Base-by-base conservation (phyloP, 2,113 vertebrate species). In the Galemys pyrenaicus region DNA sequence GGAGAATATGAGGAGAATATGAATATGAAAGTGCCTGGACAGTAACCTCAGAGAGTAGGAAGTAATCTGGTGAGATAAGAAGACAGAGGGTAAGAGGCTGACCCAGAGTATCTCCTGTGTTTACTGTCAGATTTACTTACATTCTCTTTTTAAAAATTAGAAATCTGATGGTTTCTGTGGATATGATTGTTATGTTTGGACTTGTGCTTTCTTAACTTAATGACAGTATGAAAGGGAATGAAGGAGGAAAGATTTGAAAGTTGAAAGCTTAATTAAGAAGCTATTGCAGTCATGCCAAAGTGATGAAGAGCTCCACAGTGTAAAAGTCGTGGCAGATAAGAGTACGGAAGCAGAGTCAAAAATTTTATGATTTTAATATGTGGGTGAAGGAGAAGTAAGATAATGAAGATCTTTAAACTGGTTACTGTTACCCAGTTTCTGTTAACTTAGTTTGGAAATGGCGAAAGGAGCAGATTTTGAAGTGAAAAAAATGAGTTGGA, bases 401-500 rank as follows among this genome's bases (percentile, higher is more conserved):
- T 28, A 13, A 12, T 26, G 22, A 82, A 88, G 64, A 37, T 46
- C 58, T 78, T 32, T 70, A 71, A 77, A 94, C 68, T 82, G 26
- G 26, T 35, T 65, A 74, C 81, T 80, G n/a, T n/a, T 89, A 28
- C 60, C 44, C 73, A 79, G 56, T 4, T 86, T 94, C 35, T 13
- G 11, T 71, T 86, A 78, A 78, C n/a, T 77, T 85, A 73, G 56
- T 84, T 89, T 82, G 67, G 54, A 92, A 94, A 68, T 64, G 20
- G 54, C 5, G 44, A 20, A 0, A 20, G 22, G 64, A 91, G 30
- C 44, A 85, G 28, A 56, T 70, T 54, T 64, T 89, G 75, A 92
- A 94, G 58, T 75, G 44, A 70, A 78, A 70, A 71, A 79, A 84
- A 65, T 73, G 44, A 20, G 9, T 32, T 94, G 54, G 2, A 0